These are phyloP conservation scores for Drosophila eohydei DNA, from an alignment of 2,888 invertebrate species.

Conservation along the genomic window DNA sequence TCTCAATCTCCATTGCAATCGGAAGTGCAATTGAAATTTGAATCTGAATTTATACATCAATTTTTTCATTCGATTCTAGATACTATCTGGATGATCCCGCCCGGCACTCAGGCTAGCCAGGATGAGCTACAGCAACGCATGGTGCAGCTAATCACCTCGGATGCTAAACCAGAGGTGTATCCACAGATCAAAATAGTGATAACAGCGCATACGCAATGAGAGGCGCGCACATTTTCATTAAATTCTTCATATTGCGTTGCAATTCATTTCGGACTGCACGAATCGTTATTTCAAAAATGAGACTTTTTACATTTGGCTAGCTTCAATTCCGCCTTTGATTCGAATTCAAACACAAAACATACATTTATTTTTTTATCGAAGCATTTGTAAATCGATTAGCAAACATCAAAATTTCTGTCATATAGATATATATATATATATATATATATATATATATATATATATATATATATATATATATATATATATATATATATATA, in stretches of 20 bases:
- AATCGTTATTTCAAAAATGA: slow-evolving; percentile 20
- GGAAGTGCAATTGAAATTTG: too few relatives aligned
- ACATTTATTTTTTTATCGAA: slow-evolving; percentile 13
- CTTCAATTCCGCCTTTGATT: slow-evolving; percentile 18
- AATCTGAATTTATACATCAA: background rate
- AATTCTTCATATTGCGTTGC: slow-evolving; percentile 17
- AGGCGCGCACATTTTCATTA: slow-evolving; percentile 13
- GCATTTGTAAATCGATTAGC: slow-evolving; percentile 33
- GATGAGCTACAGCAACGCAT: slow-evolving; percentile 84
- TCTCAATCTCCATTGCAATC: background rate
- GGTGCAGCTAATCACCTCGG: slow-evolving; percentile 83
- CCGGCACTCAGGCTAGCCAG: slow-evolving; percentile 81
- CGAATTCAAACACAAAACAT: slow-evolving; percentile 9
- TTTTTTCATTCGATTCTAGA: slow-evolving; percentile 76
- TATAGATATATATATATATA: background rate
- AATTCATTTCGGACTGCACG: background rate
- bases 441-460: background rate
- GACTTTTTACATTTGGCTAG: slow-evolving; percentile 8
- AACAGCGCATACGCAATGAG: slow-evolving; percentile 84
- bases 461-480: background rate
- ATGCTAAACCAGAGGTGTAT: slow-evolving; percentile 82
- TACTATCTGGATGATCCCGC: slow-evolving; percentile 85
- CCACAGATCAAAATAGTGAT: slow-evolving; percentile 85
- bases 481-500: background rate
- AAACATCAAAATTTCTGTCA: slow-evolving; percentile 8